A percentile compares a stretch with the other conserved stretches of the same genome.
Evolutionary conservation across 2,113 vertebrate genomes (phyloP).

Genomic region (Pelvicachromis taeniatus): DNA sequence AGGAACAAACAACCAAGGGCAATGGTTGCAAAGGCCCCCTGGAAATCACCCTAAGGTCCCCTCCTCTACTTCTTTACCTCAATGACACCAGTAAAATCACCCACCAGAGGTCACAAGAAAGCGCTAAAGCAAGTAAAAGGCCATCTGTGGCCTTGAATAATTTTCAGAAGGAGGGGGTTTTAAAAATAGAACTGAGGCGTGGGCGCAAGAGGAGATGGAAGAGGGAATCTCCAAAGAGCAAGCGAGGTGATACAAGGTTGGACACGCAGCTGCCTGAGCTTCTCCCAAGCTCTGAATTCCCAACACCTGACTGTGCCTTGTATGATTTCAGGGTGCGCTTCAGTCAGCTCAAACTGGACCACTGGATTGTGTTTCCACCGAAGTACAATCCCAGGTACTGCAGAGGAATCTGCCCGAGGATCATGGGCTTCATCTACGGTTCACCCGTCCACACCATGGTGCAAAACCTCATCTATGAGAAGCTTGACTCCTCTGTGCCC

Average conservation of each 20-base stretch:
- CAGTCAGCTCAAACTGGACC: slow-evolving; percentile 87
- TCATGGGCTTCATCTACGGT: slow-evolving; percentile 83
- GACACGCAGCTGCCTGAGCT: slow-evolving; percentile 70
- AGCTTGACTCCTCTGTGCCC: slow-evolving; percentile 82
- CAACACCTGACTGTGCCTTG: slow-evolving; percentile 84
- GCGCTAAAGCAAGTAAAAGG: neutral
- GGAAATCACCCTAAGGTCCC: slow-evolving; percentile 64
- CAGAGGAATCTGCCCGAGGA: slow-evolving; percentile 84
- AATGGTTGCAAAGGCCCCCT: neutral
- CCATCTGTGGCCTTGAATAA: neutral
- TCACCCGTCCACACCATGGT: slow-evolving; percentile 89
- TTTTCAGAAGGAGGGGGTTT: neutral
- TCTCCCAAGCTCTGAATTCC: slow-evolving; percentile 69
- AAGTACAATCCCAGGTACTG: slow-evolving; percentile 93
- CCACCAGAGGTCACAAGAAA: slow-evolving; percentile 65
- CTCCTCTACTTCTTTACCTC: slow-evolving; percentile 87
- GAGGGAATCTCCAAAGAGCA: slow-evolving; percentile 38
- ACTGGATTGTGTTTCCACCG: slow-evolving; percentile 90
- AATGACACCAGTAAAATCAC: slow-evolving; percentile 82
- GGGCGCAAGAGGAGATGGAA: slow-evolving; percentile 68
- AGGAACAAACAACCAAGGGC: slow-evolving; percentile 26
- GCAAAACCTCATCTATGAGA: slow-evolving; percentile 92
- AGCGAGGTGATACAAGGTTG: slow-evolving; percentile 19
- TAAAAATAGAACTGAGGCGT: slow-evolving; percentile 18
- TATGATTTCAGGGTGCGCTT: slow-evolving; percentile 88